Evolutionary conservation across 2,888 invertebrate genomes (phyloP), one percentile per base, ranked within the genome.

Genomic region (Steinernema carpocapsae): DNA sequence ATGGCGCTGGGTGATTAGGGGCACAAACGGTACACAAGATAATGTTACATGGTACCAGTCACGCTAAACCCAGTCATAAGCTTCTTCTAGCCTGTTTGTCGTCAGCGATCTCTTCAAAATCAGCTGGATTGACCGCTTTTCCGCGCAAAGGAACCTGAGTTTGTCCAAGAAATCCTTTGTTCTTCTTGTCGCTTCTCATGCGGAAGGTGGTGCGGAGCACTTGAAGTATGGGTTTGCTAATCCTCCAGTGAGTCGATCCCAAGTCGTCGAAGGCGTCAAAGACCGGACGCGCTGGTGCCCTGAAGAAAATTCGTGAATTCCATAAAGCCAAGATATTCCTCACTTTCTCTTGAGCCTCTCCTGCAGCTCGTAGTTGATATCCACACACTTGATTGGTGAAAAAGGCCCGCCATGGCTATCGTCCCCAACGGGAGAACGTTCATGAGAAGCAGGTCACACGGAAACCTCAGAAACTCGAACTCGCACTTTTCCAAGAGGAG

Each of bases 251-350:
- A 75, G 94, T 92, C 72, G 93, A 91, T 0, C 93, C 92, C n/a
- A 97, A 91, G 87, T 94, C 93, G 90, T 97, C 99, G 46, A 99
- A 90, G 26, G 94, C 92, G 89, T 99, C 97, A 71, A 95, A 90
- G 1, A 93, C 91, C 0, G 97, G 94, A 88, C 93, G 92, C 37
- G 95, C 88, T 81, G 92, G 89, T 1, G 64, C 46, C 19, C 77
- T 76, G 3, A 46, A 72, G 19, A 51, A 12, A 17, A 17, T 59
- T 43, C 19, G 42, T 4, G 19, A 42, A 6, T 37, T 70, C 43
- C n/a, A 76, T 78, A 42, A 19, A 75, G 19, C 56, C 26, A 52
- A 74, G 51, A 12, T 7, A 26, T 3, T 32, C 7, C 72, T 12
- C 74, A 75, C 45, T 22, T 71, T 1, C 72, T 76, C 46, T 76